phyloP scores from a whole-genome alignment of 2,113 vertebrate genomes.

The Gadus macrocephalus region DNA sequence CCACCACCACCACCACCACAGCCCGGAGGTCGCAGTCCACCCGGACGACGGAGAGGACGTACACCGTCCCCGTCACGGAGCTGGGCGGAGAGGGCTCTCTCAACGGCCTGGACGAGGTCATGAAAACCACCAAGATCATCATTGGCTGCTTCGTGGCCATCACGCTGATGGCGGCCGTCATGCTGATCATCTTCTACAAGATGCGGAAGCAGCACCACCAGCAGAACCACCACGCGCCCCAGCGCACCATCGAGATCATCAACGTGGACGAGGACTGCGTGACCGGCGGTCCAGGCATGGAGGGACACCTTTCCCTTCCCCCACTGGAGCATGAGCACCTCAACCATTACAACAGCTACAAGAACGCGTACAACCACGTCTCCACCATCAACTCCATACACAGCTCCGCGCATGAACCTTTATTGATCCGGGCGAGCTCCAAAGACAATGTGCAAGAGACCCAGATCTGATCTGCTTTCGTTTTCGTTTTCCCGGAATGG shows the following conservation, averaged over 20 bases:
- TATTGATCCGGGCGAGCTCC: slow-evolving; percentile 98
- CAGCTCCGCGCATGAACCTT: slow-evolving; percentile 99
- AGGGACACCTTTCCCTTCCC: slow-evolving; percentile 95
- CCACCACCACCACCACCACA: slow-evolving; percentile 82
- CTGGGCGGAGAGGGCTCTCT: slow-evolving; percentile 78
- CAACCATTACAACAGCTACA: slow-evolving; percentile 98
- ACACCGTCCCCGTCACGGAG: slow-evolving; percentile 90
- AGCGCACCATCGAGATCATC: slow-evolving; percentile 96
- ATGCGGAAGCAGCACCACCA: slow-evolving; percentile 99
- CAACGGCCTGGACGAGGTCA: slow-evolving; percentile 95
- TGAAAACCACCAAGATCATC: slow-evolving; percentile 99
- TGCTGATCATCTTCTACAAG: slow-evolving; percentile 99
- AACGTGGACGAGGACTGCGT: slow-evolving; percentile 97
- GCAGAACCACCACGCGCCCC: slow-evolving; percentile 93
- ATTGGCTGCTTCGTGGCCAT: slow-evolving; percentile 99
- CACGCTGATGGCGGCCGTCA: slow-evolving; percentile 98
- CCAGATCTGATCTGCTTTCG: slow-evolving; percentile 83
- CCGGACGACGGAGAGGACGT: slow-evolving; percentile 88
- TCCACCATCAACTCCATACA: slow-evolving; percentile 99
- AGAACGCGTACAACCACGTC: slow-evolving; percentile 96
- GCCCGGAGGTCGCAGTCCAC: slow-evolving; percentile 84
- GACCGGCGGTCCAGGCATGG: slow-evolving; percentile 87
- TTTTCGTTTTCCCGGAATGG: slow-evolving; percentile 56
- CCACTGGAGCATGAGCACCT: slow-evolving; percentile 97
- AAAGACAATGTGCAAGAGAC: slow-evolving; percentile 99